Conservation (phyloP, 2,888 invertebrate genomes). For the Magallana nippona region DNA sequence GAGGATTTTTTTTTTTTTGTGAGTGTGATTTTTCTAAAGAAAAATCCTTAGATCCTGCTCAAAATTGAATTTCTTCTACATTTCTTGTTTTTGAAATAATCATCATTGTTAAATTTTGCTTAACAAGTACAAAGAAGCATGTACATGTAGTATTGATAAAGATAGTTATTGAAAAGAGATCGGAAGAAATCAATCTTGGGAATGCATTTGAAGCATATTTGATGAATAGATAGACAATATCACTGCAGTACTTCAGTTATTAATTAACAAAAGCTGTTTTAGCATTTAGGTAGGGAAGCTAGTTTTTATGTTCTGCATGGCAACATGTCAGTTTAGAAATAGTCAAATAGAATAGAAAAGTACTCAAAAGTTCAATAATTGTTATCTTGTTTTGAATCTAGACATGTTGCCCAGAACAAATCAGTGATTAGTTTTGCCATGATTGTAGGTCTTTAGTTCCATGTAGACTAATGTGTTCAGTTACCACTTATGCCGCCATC, state of each 20-base stretch:
- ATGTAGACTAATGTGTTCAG: too few relatives aligned
- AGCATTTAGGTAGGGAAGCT: not conserved
- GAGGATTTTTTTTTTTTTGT: not conserved
- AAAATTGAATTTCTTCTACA: constrained; percentile 22
- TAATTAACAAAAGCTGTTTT: not conserved
- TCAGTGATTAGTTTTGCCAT: not conserved
- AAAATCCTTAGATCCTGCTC: not conserved
- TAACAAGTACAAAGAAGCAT: not conserved
- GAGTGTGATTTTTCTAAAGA: not conserved
- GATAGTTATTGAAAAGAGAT: not conserved
- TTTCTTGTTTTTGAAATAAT: not conserved
- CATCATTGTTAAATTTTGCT: not conserved
- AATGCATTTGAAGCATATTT: constrained; percentile 19
- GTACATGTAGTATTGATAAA: not conserved
- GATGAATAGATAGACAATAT: constrained; percentile 8
- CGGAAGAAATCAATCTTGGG: constrained; percentile 22
- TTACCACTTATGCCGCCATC: too few relatives aligned
- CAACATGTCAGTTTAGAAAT: not conserved
- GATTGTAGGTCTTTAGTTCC: not conserved
- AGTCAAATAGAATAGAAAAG: not conserved
- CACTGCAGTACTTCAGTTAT: not conserved
- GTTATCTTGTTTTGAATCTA: not conserved
- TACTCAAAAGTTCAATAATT: not conserved
- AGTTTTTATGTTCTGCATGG: not conserved
- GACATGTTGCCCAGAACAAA: not conserved